phyloP scores from a whole-genome alignment of 2,113 vertebrate species.

The Pogonocichla stellata region DNA sequence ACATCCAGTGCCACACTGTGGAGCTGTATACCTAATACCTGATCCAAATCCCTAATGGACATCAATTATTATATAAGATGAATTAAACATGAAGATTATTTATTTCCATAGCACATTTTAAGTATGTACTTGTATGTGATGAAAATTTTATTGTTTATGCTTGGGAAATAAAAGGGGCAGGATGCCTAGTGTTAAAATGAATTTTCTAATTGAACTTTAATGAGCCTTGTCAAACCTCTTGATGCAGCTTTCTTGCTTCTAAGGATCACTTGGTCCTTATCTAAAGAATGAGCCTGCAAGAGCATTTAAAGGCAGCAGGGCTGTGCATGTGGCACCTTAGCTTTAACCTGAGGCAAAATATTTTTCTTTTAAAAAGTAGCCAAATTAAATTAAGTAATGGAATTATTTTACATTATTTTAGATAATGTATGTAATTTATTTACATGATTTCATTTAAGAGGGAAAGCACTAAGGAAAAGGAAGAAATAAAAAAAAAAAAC shows the following conservation, averaged over 20 bases:
- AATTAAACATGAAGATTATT: constrained; percentile 23
- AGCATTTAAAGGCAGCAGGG: not conserved
- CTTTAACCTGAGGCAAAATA: not conserved
- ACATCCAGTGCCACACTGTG: not conserved
- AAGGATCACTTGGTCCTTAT: not conserved
- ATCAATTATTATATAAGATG: not conserved
- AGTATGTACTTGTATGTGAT: not conserved
- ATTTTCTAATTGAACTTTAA: constrained; percentile 20
- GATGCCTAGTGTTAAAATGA: not conserved
- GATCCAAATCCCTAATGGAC: not conserved
- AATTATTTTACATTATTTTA: not conserved
- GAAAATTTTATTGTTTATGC: not conserved
- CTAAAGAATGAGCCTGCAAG: not conserved
- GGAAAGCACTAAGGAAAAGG: not conserved
- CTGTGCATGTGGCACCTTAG: not conserved
- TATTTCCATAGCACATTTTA: not conserved
- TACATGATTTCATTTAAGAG: not conserved
- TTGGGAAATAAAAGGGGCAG: not conserved
- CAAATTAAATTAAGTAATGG: not conserved
- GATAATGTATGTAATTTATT: not conserved
- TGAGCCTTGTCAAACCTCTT: not conserved
- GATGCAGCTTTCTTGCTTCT: not conserved
- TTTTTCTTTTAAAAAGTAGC: not conserved
- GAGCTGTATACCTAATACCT: not conserved
- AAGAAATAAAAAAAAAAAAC: fast-evolving